phyloP scores from a whole-genome alignment of 2,888 invertebrate species.

The Cephus nigrinus region DNA sequence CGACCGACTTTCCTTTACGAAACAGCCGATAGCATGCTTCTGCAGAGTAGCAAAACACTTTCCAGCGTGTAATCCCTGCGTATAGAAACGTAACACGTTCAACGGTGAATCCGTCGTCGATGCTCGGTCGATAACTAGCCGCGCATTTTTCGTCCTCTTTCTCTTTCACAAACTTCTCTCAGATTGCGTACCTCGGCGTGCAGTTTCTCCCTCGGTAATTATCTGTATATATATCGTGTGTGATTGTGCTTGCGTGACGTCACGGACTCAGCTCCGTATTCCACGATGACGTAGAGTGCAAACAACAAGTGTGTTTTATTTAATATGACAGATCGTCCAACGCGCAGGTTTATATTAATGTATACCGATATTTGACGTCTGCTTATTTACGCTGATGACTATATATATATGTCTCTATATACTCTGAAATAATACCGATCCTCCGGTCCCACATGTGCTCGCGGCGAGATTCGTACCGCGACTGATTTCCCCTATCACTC shows the following conservation, averaged over 20 bases:
- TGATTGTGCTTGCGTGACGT: slow-evolving; percentile 18
- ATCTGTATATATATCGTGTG: not conserved
- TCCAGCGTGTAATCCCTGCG: not conserved
- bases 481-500: slow-evolving; percentile 55
- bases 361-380: not conserved
- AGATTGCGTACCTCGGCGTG: slow-evolving; percentile 19
- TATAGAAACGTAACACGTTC: not conserved
- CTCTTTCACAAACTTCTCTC: slow-evolving; percentile 12
- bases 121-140: slow-evolving; percentile 7
- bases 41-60: not conserved
- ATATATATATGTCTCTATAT: not conserved
- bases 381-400: not conserved
- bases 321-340: not conserved
- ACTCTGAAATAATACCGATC: not conserved
- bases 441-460: slow-evolving; percentile 33
- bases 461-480: slow-evolving; percentile 54
- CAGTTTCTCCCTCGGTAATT: not conserved
- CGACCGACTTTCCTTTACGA: not conserved
- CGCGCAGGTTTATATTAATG: not conserved
- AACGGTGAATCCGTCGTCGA: not conserved
- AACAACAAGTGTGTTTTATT: slow-evolving; percentile 11
- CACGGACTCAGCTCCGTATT: slow-evolving; percentile 26
- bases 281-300: slow-evolving; percentile 28
- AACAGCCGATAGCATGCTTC: not conserved
- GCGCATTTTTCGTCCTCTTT: slow-evolving; percentile 9